Conservation (phyloP, 2,888 invertebrate species). For the Scaptomyza flava region DNA sequence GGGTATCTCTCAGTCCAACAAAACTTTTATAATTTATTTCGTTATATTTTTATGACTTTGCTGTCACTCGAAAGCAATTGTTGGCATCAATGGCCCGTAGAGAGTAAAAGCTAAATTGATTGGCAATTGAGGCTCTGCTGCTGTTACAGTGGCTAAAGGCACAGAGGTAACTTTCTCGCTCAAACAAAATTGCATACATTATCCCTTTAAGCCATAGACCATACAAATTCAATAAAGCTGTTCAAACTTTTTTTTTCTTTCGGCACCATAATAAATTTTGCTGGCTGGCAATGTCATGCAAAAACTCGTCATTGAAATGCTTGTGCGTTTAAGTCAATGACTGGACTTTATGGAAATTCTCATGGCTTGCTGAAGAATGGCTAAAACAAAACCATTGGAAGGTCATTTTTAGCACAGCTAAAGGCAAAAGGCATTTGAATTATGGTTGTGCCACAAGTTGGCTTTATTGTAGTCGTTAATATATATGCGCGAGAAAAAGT, state of each 20-base stretch:
- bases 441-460: constrained; percentile 53
- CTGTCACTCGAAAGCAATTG: constrained; percentile 62
- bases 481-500: constrained; percentile 53
- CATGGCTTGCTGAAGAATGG: constrained; percentile 14
- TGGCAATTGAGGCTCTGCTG: constrained; percentile 63
- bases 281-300: not conserved
- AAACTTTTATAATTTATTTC: constrained; percentile 1
- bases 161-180: constrained; percentile 23
- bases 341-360: constrained; percentile 73
- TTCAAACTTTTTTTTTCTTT: constrained; percentile 20
- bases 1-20: constrained; percentile 1
- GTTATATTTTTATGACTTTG: constrained; percentile 45
- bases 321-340: constrained; percentile 68
- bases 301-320: constrained; percentile 62
- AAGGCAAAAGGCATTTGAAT: constrained; percentile 49
- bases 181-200: constrained; percentile 63
- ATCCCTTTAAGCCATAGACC: constrained; percentile 55
- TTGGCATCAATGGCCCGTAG: constrained; percentile 34
- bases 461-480: constrained; percentile 34
- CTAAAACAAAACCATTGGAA: constrained; percentile 16
- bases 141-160: not conserved
- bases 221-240: constrained; percentile 59
- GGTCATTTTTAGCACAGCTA: constrained; percentile 15
- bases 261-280: constrained; percentile 23
- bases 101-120: constrained; percentile 69